These are phyloP conservation scores for Dryobota labecula DNA, from an alignment of 2,888 invertebrate genomes.

Conservation along the genomic window DNA sequence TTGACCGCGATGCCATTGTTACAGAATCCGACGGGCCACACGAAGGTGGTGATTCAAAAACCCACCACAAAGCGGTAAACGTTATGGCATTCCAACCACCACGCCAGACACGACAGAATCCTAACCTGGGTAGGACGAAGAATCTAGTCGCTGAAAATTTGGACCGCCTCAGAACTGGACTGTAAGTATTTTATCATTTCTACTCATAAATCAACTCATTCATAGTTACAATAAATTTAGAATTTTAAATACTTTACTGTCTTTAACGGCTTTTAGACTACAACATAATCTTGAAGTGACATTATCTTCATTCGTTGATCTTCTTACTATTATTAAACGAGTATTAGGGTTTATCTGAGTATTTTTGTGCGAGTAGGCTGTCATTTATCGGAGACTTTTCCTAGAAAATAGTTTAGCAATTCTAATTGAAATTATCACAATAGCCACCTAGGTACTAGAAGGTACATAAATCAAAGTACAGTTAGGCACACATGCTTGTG, in stretches of 20 bases:
- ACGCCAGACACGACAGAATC: slow-evolving; percentile 83
- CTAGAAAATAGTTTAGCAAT: background rate
- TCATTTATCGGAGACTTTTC: background rate
- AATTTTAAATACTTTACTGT: background rate
- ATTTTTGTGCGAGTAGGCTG: background rate
- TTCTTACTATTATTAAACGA: background rate
- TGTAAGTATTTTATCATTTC: slow-evolving; percentile 75
- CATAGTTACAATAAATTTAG: background rate
- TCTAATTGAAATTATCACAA: background rate
- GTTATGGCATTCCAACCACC: slow-evolving; percentile 68
- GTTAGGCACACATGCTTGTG: background rate
- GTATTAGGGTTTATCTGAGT: background rate
- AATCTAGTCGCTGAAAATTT: slow-evolving; percentile 79
- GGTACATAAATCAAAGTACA: background rate
- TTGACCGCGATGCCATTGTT: slow-evolving; percentile 17
- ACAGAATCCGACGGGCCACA: slow-evolving; percentile 57
- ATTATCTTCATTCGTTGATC: background rate
- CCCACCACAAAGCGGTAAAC: slow-evolving; percentile 21
- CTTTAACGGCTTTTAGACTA: slow-evolving; percentile 10
- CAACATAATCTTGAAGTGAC: background rate
- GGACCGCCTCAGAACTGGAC: slow-evolving; percentile 74
- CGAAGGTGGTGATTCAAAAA: slow-evolving; percentile 63
- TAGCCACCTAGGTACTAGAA: background rate
- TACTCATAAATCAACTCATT: background rate
- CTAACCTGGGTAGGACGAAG: slow-evolving; percentile 82